Evolutionary conservation across 2,888 invertebrate species (phyloP).

Genomic region (Argyresthia goedartella): DNA sequence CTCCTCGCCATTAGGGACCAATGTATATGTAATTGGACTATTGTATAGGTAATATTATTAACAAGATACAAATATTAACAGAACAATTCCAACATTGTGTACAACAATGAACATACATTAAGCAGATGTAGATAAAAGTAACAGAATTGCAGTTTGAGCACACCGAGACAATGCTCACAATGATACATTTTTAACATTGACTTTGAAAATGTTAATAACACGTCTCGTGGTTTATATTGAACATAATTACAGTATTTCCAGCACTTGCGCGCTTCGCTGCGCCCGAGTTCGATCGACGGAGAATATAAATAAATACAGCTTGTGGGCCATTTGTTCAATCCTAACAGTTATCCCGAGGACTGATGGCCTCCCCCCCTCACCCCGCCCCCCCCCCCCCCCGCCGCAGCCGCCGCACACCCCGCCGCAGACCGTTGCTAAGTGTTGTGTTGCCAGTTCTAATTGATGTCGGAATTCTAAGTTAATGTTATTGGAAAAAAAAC

Average conservation of each 20-base stretch:
- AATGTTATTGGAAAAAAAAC: too few relatives aligned
- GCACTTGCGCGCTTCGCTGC: slow-evolving; percentile 27
- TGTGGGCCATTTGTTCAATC: slow-evolving; percentile 6
- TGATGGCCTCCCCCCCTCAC: background rate
- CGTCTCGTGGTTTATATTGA: slow-evolving; percentile 33
- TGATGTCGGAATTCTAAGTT: too few relatives aligned
- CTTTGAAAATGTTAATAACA: slow-evolving; percentile 34
- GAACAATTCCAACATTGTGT: background rate
- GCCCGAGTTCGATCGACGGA: slow-evolving; percentile 21
- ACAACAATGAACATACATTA: background rate
- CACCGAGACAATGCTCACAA: slow-evolving; percentile 11
- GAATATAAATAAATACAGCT: slow-evolving; percentile 21
- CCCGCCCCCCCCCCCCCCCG: background rate
- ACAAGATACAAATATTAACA: background rate
- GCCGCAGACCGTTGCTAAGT: too few relatives aligned
- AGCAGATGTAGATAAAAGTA: too few relatives aligned
- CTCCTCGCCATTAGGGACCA: too few relatives aligned
- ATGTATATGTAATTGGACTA: background rate
- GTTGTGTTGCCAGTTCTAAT: too few relatives aligned
- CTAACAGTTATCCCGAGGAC: slow-evolving; percentile 4
- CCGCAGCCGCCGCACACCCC: background rate
- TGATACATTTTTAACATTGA: slow-evolving; percentile 23
- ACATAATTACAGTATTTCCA: slow-evolving; percentile 38
- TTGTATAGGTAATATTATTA: background rate
- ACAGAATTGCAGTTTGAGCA: background rate